These are phyloP conservation scores for Steatocranus sp. DNA, from an alignment of 2,797 vertebrate genomes.

Conservation along the genomic window DNA sequence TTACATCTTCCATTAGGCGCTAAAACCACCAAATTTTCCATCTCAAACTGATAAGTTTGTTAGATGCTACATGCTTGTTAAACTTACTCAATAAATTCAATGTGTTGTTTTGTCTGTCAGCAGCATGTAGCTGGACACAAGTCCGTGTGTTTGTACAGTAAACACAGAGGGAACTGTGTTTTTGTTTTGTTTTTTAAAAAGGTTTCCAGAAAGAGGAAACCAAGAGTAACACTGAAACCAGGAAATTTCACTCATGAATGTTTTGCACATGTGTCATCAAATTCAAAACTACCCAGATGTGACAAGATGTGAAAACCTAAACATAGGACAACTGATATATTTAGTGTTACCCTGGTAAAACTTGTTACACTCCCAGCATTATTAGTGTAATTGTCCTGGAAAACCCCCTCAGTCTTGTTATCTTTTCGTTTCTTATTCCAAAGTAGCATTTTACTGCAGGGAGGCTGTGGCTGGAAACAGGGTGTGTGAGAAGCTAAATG, in stretches of 20 bases:
- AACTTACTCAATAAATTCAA: background rate
- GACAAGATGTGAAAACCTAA: background rate
- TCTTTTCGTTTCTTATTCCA: background rate
- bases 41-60: background rate
- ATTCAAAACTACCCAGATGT: background rate
- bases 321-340: background rate
- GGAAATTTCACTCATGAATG: background rate
- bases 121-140: background rate
- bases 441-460: background rate
- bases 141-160: background rate
- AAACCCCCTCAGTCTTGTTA: background rate
- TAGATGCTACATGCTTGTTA: background rate
- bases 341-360: background rate
- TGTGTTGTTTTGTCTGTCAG: background rate
- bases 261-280: background rate
- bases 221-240: background rate
- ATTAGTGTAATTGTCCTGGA: background rate
- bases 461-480: background rate
- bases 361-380: background rate
- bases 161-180: constrained; percentile 39
- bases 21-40: background rate
- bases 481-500: background rate
- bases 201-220: background rate
- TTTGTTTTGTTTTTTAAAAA: background rate
- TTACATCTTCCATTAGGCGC: background rate